Percentiles rank a stretch among this genome's conserved stretches.
Evolutionary conservation across 1,140 invertebrate species (phyloP).

Genomic region (Onthophagus taurus): DNA sequence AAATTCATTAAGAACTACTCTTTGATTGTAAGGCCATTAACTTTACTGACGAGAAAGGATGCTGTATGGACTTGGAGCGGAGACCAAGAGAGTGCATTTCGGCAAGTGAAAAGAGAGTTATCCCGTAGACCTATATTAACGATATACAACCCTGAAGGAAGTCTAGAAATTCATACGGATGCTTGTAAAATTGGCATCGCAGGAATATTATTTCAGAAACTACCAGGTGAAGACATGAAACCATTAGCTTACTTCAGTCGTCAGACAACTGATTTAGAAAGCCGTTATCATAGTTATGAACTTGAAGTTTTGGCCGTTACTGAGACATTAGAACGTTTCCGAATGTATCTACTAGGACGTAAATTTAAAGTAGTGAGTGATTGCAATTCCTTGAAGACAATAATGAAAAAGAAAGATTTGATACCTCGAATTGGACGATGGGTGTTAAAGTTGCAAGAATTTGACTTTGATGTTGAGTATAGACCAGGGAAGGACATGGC

Average conservation of each 20-base stretch:
- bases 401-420: constrained; percentile 30
- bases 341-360: constrained; percentile 25
- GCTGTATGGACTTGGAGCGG: too few species aligned
- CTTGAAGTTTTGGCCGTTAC: constrained; percentile 34
- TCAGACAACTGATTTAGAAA: constrained; percentile 24
- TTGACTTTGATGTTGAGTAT: constrained; percentile 24
- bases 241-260: constrained; percentile 24
- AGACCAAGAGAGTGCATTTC: constrained; percentile 4
- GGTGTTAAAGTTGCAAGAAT: constrained; percentile 25
- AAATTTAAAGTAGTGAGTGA: constrained; percentile 22
- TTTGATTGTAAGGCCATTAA: too few species aligned
- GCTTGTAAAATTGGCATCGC: constrained; percentile 18
- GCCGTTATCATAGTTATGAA: constrained; percentile 34
- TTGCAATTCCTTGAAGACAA: constrained; percentile 21
- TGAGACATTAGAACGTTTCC: constrained; percentile 24
- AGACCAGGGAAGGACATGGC: constrained; percentile 19
- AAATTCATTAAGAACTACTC: too few species aligned
- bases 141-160: background rate
- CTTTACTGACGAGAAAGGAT: too few species aligned
- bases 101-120: background rate
- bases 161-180: background rate
- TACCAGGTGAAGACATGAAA: background rate
- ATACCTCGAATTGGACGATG: constrained; percentile 23
- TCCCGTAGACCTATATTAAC: background rate
- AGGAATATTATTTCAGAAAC: constrained; percentile 14